These are phyloP conservation scores for Delichon dasypus DNA, from an alignment of 2,797 vertebrate species.

Conservation along the genomic window DNA sequence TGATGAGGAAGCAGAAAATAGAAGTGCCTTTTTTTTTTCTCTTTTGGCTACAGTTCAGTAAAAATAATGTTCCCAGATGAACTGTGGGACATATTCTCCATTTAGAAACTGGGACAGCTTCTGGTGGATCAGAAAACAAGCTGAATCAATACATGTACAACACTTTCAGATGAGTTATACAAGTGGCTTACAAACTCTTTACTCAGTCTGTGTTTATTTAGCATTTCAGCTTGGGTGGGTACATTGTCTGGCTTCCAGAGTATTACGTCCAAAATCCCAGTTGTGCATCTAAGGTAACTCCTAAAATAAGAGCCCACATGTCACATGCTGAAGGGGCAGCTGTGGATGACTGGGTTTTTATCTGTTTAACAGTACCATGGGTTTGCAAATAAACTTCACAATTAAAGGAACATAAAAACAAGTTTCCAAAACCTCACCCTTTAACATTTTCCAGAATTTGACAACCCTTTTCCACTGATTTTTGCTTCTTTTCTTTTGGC, in stretches of 20 bases:
- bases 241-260: slow-evolving; percentile 66
- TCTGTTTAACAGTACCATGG: not conserved
- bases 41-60: not conserved
- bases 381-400: slow-evolving; percentile 13
- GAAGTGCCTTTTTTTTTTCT: not conserved
- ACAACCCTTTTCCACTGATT: not conserved
- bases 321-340: slow-evolving; percentile 49
- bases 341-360: slow-evolving; percentile 39
- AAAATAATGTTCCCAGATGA: not conserved
- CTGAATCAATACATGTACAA: slow-evolving; percentile 5
- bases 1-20: not conserved
- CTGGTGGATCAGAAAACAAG: slow-evolving; percentile 7
- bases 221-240: slow-evolving; percentile 59
- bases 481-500: slow-evolving; percentile 43
- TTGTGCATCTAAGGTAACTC: slow-evolving; percentile 58
- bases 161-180: slow-evolving; percentile 63
- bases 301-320: slow-evolving; percentile 49
- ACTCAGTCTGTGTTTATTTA: slow-evolving; percentile 60
- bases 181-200: slow-evolving; percentile 45
- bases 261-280: slow-evolving; percentile 35
- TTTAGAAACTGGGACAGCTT: not conserved
- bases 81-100: not conserved
- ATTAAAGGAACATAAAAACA: slow-evolving; percentile 15
- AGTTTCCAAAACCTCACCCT: not conserved
- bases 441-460: not conserved